Evolutionary conservation across 64 coral and sea anemone genomes (phyloP), one percentile per base, ranked within the genome.

Genomic region (Porites australiensis): DNA sequence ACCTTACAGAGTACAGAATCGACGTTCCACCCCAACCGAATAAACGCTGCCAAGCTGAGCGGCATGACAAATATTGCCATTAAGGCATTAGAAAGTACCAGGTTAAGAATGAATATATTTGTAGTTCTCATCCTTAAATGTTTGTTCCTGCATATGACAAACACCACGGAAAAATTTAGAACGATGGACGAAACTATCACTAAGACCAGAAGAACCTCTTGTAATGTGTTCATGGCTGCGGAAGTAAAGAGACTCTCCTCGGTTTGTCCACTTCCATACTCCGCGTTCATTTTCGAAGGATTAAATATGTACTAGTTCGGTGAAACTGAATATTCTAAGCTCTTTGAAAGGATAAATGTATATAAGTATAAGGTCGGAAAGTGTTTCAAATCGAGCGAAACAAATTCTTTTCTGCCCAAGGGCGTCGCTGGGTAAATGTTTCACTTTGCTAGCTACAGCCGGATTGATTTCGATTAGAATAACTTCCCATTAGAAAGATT

Each of bases 21-120:
- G 65, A 93, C 73, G 14, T 86, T 71, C 93, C 96, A 98, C 8
- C 75, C 52, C 13, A 85, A 72, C 13, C 86, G 8, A 15, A 95
- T 71, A 15, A 93, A 70, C 19, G 87, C 64, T 50, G 50, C 69
- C 44, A 93, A 82, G 44, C 94, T 95, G 11, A 98, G 93, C 0
- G 96, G 96, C 48, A 98, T 93, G 13, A 93, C 79, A 22, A 79
- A 93, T 11, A 95, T 37, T 0, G 94, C 94, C 43, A 98, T 92
- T 43, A 98, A 60, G 7, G 75, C 74, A 50, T 95, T 98, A 10
- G 94, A 95, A 69, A 98, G 65, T 10, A 91, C 87, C 74, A 98
- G 84, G 47, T 98, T 98, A 10, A 98, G 43, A 27, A 98, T 95
- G 20, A 98, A 98, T 44, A 98, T 93, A 68, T 93, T 98, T 9